Base-by-base conservation (phyloP, 1,140 invertebrate species). In the Drosophila athabasca region DNA sequence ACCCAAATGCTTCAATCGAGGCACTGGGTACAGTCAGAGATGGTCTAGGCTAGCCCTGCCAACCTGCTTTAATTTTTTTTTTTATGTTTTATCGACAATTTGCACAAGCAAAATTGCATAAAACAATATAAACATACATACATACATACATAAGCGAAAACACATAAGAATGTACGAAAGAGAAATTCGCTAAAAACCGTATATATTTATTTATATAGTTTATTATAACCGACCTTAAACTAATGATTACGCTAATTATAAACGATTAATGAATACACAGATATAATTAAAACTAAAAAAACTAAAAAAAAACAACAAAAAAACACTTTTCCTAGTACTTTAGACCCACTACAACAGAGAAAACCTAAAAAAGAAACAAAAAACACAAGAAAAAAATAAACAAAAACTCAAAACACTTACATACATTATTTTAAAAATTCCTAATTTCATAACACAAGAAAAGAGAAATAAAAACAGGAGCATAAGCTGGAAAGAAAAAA, bases 121-220 rank as follows among this genome's bases (percentile, higher is more conserved):
- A 53, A 50, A 46, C 51, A 62, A 43, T 73, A 43, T 49, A 57
- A 60, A 53, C 46, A 60, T 54, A 77, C 39, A 43, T 73, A 43
- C 45, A 57, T 65, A 53, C 46, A 60, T 54, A 77, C 39, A 43
- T 45, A 24, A 67, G 35, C 5, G 17, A 53, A 9, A 35, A 53
- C 17, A 22, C 13, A 62, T 31, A 41, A 43, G 51, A 65, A 54
- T 39, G 45, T 31, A 41, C 19, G 29, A 6, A 24, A 29, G 57
- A 59, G 11, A 70, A 70, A 53, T 67, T 46, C 57, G 66, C 68
- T 50, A 65, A 51, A 48, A 46, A 69, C 66, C 71, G 60, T 75
- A 76, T 84, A 76, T 76, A 85, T 84, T 83, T 84, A 83, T 83
- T 83, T 79, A 83, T 76, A 79, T 83, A 83, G 80, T 84, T 84